Evolutionary conservation across 2,797 vertebrate species (phyloP), one percentile per base, ranked within the genome.

Genomic region (Cuniculus paca): DNA sequence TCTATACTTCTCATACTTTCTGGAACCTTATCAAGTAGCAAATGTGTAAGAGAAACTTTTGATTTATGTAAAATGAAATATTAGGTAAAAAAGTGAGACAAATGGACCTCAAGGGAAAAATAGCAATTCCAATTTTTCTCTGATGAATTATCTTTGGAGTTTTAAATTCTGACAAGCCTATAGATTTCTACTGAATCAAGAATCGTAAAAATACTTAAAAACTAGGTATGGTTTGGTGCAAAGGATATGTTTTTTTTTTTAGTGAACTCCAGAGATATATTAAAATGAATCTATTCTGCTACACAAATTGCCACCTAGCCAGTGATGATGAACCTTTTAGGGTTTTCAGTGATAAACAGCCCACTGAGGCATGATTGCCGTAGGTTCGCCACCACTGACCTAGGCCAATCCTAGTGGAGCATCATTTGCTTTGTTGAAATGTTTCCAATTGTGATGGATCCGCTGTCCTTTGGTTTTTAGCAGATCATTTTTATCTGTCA

Each of bases 401-500:
- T 22, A 22, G 50, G 34, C 60, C 52, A 70, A 5, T 79, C 26
- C 48, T 95, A 28, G 17, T 5, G 13, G 60, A 42, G 56, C 31
- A 12, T 56, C 31, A 54, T 80, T 92, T 77, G 63, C 82, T 96
- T 93, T 92, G 93, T 72, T 86, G 79, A 90, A 93, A 91, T 92
- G 45, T 81, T 88, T 95, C 54, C 39, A 94, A 14, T 34, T 83
- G 45, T 79, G 65, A 82, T 81, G 39, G 48, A 36, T 45, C 34
- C 26, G 78, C 56, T 86, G 61, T 48, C 90, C 48, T 9, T 16
- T 83, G 61, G 50, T 63, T 91, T 70, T 2, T 54, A 52, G 74
- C 78, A 86, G 63, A 61, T 79, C 50, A 95, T 90, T 96, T 92
- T 56, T 74, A 91, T 95, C 92, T 95, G 82, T 87, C 88, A 89